phyloP scores from a whole-genome alignment of 2,113 vertebrate genomes.

The Melanotaenia duboulayi region DNA sequence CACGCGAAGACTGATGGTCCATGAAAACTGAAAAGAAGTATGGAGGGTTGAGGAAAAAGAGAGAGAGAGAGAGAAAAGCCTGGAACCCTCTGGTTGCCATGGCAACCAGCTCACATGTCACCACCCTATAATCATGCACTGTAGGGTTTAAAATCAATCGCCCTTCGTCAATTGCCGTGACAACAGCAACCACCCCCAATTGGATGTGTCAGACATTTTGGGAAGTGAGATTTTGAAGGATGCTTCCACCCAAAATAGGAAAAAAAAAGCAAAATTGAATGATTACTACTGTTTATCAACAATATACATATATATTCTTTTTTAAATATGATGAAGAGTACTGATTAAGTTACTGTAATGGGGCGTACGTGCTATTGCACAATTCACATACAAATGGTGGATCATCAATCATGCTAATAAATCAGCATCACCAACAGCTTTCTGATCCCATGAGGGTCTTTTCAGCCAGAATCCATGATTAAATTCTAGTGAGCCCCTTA shows the following conservation, averaged over 20 bases:
- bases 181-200: background rate
- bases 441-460: background rate
- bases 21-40: background rate
- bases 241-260: background rate
- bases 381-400: background rate
- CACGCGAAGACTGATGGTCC: background rate
- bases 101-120: slow-evolving; percentile 32
- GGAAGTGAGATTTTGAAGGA: background rate
- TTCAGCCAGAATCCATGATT: slow-evolving; percentile 35
- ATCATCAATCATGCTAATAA: slow-evolving; percentile 43
- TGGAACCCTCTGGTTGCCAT: slow-evolving; percentile 21
- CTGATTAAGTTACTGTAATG: background rate
- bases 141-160: slow-evolving; percentile 28
- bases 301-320: slow-evolving; percentile 22
- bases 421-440: slow-evolving; percentile 14
- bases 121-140: slow-evolving; percentile 26
- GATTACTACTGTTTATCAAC: background rate
- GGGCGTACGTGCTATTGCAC: background rate
- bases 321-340: slow-evolving; percentile 17
- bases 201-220: background rate
- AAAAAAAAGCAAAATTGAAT: too few species aligned
- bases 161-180: slow-evolving; percentile 1
- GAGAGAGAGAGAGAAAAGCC: fast-evolving
- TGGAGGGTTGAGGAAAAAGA: background rate
- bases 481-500: slow-evolving; percentile 29